These are phyloP conservation scores for Chrysolina americana DNA, from an alignment of 2,888 invertebrate species.

Conservation along the genomic window DNA sequence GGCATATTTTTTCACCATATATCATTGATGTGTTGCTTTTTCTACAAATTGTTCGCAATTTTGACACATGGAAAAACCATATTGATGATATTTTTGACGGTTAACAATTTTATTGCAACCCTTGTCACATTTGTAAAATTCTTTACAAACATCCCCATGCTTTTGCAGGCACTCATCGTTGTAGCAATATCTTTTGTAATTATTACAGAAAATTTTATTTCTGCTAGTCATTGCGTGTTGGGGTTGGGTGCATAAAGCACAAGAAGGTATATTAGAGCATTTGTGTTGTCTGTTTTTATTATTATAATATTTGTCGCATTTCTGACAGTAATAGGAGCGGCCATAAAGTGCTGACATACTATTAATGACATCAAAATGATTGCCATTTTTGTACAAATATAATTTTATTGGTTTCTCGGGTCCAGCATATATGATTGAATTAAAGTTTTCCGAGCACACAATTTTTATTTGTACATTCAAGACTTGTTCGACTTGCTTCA, in stretches of 20 bases:
- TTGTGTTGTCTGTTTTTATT: conserved; percentile 16
- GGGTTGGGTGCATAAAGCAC: conserved; percentile 7
- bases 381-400: conserved; percentile 5
- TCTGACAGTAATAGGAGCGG: neutral
- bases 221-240: neutral
- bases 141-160: neutral
- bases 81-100: conserved; percentile 3
- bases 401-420: no score
- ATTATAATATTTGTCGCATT: no score
- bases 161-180: conserved; percentile 20
- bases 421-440: no score
- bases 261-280: conserved; percentile 5
- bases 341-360: neutral
- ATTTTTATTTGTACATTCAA: no score
- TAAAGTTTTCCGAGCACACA: no score
- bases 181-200: conserved; percentile 23
- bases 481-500: no score
- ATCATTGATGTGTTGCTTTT: neutral
- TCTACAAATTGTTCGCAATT: conserved; percentile 15
- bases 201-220: conserved; percentile 20
- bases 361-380: conserved; percentile 23
- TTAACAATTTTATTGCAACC: conserved; percentile 19
- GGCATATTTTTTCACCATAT: conserved; percentile 3
- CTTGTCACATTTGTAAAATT: conserved; percentile 14
- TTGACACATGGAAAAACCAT: neutral